Evolutionary conservation across 2,888 invertebrate genomes (phyloP).

Genomic region (Stenoptilia bipunctidactyla): DNA sequence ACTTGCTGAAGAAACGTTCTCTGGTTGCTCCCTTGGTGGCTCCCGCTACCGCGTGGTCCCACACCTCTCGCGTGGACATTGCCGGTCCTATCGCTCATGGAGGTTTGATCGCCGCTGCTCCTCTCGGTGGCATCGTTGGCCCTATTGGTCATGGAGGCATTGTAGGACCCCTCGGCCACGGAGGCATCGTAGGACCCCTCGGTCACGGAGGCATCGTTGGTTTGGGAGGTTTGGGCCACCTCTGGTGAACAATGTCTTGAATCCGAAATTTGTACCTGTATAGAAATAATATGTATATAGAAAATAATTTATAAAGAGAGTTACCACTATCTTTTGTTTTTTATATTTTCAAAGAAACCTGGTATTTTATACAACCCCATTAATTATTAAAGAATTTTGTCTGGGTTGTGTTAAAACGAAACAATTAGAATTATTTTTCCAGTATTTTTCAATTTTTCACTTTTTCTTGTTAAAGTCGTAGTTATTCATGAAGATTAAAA

Average conservation of each 20-base stretch:
- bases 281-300: not conserved
- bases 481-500: too few species aligned
- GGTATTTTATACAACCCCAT: too few species aligned
- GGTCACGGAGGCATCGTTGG: conserved; percentile 14
- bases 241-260: not conserved
- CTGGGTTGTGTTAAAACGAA: too few species aligned
- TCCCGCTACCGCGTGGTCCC: conserved; percentile 26
- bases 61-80: conserved; percentile 20
- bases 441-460: too few species aligned
- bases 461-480: too few species aligned
- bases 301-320: conserved; percentile 46
- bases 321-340: conserved; percentile 27
- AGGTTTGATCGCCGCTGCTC: not conserved
- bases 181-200: not conserved
- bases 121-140: not conserved
- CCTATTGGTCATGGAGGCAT: not conserved
- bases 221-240: conserved; percentile 10
- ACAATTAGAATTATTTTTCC: too few species aligned
- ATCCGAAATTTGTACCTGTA: not conserved
- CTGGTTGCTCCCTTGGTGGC: conserved; percentile 27
- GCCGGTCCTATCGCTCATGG: not conserved
- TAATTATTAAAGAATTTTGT: too few species aligned
- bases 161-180: not conserved
- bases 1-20: conserved; percentile 47
- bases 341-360: too few species aligned